Conservation (phyloP, 30 jellyfish, hydroid and myxozoan species). For the Turritopsis dohrnii region DNA sequence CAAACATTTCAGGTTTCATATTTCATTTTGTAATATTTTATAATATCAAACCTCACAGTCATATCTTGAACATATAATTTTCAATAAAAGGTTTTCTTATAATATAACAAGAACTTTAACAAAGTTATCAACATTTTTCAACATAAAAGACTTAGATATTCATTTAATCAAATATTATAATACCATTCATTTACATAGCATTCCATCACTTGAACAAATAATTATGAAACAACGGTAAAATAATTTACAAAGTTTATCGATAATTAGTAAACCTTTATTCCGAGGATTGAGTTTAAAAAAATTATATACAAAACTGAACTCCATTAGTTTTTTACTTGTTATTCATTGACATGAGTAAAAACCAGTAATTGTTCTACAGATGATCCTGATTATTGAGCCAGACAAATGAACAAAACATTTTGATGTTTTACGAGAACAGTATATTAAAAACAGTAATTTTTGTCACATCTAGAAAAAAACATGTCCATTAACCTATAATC, state of each 20-base stretch:
- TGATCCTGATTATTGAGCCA: no score
- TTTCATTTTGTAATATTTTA: background rate
- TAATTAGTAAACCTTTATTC: background rate
- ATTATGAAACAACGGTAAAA: background rate
- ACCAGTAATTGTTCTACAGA: background rate
- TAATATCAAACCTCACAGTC: background rate
- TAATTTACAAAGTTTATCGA: background rate
- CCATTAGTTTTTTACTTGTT: background rate
- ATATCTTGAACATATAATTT: background rate
- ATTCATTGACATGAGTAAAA: background rate
- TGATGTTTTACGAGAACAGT: no score
- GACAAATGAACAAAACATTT: no score
- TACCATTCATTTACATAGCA: background rate
- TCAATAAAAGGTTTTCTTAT: background rate
- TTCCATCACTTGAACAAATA: background rate
- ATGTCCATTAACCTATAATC: no score
- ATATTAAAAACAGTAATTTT: no score
- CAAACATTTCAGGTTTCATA: background rate
- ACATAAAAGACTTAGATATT: no score
- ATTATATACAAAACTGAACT: background rate
- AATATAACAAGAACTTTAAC: background rate
- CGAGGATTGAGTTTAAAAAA: background rate
- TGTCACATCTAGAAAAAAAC: no score
- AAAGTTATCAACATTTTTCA: background rate
- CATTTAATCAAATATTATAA: no score